A percentile compares a stretch with the other conserved stretches of the same genome.
phyloP scores from a whole-genome alignment of 1,140 invertebrate genomes.

The Lepidurus packardi region DNA sequence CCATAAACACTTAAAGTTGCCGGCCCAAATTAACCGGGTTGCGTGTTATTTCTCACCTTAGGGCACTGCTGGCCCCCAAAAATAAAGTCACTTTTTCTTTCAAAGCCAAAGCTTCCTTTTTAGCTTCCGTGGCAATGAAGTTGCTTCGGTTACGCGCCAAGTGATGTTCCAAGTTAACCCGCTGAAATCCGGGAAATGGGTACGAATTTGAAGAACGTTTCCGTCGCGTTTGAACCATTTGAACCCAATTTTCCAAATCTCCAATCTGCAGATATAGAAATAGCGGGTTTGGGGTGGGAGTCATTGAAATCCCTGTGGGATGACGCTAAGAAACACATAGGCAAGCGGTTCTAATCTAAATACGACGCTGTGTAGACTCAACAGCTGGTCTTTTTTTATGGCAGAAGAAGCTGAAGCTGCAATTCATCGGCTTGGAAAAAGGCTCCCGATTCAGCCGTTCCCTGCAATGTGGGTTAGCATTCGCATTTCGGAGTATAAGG shows the following conservation, averaged over 20 bases:
- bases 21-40: not conserved
- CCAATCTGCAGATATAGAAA: no score
- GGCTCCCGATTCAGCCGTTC: not conserved
- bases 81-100: not conserved
- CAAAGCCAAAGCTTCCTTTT: not conserved
- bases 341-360: slow-evolving; percentile 5
- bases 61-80: not conserved
- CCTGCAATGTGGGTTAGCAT: not conserved
- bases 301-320: not conserved
- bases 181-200: not conserved
- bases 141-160: not conserved
- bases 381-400: slow-evolving; percentile 14
- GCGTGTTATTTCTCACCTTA: slow-evolving; percentile 18
- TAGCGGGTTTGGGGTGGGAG: not conserved
- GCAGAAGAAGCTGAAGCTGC: not conserved
- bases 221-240: no score
- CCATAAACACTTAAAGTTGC: slow-evolving; percentile 2
- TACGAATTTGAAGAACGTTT: no score
- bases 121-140: not conserved
- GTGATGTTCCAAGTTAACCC: not conserved
- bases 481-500: not conserved
- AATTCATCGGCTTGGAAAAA: slow-evolving; percentile 14
- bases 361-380: slow-evolving; percentile 13
- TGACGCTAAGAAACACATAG: not conserved
- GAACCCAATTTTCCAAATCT: no score